Evolutionary conservation across 2,888 invertebrate genomes (phyloP).

Genomic region (Lissonota sp.): DNA sequence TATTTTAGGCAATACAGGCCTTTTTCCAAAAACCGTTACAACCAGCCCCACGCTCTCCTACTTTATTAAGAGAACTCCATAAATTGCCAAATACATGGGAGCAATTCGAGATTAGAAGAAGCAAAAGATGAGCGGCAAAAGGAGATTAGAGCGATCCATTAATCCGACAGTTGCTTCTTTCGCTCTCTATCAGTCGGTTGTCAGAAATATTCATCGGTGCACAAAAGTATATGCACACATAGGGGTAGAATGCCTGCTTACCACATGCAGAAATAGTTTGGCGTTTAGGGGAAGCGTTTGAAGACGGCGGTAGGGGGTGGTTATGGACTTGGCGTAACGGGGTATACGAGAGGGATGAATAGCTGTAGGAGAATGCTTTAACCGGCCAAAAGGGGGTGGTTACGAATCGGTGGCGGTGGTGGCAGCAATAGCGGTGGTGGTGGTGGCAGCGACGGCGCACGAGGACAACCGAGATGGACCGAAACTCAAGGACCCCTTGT

Average conservation of each 20-base stretch:
- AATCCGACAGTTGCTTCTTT: too few species aligned
- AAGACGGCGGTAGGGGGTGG: slow-evolving; percentile 45
- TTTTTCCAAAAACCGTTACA: too few species aligned
- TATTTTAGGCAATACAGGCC: too few species aligned
- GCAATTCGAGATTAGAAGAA: too few species aligned
- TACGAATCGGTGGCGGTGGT: slow-evolving; percentile 54
- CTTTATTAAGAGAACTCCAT: too few species aligned
- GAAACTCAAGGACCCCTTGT: slow-evolving; percentile 75
- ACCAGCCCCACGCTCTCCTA: too few species aligned
- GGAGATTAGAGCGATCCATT: too few species aligned
- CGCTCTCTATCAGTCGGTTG: too few species aligned
- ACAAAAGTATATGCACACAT: not conserved
- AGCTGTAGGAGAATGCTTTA: slow-evolving; percentile 78
- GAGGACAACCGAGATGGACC: slow-evolving; percentile 73
- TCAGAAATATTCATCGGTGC: too few species aligned
- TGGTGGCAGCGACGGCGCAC: slow-evolving; percentile 71
- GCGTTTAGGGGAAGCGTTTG: slow-evolving; percentile 41
- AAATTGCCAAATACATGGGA: too few species aligned
- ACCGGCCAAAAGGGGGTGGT: slow-evolving; percentile 69
- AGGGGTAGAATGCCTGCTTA: not conserved
- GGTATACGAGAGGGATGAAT: slow-evolving; percentile 75
- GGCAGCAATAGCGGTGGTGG: slow-evolving; percentile 22
- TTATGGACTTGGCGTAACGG: slow-evolving; percentile 67
- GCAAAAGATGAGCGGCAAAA: too few species aligned
- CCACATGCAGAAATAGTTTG: slow-evolving; percentile 22